These are phyloP conservation scores for Clarias magur DNA, from an alignment of 2,113 vertebrate species.

Conservation along the genomic window DNA sequence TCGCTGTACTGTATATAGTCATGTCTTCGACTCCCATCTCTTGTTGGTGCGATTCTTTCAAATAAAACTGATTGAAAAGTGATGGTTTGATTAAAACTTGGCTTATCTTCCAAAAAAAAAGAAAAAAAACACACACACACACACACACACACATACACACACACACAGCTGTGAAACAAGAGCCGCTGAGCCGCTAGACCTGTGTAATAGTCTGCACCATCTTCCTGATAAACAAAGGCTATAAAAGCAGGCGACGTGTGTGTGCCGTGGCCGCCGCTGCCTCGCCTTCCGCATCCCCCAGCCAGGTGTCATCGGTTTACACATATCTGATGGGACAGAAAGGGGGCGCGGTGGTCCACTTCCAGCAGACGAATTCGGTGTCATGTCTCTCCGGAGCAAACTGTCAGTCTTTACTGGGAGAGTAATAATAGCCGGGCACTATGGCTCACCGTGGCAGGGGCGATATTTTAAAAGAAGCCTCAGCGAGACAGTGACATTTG, in stretches of 20 bases:
- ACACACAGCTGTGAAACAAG: background rate
- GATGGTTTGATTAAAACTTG: conserved; percentile 17
- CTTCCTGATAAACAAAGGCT: conserved; percentile 40
- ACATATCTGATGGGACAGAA: conserved; percentile 64
- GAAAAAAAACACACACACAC: background rate
- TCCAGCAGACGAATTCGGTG: conserved; percentile 69
- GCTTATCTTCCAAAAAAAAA: background rate
- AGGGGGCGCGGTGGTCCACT: conserved; percentile 62
- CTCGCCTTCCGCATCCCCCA: conserved; percentile 52
- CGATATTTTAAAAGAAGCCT: conserved; percentile 70
- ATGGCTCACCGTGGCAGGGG: conserved; percentile 69
- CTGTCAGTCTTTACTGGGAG: conserved; percentile 77
- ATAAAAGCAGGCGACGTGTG: conserved; percentile 31
- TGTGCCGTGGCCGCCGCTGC: conserved; percentile 28
- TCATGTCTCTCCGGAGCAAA: conserved; percentile 70
- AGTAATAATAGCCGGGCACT: conserved; percentile 77
- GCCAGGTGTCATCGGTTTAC: conserved; percentile 53
- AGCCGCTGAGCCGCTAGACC: background rate
- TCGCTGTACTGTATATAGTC: background rate
- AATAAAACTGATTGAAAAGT: conserved; percentile 2
- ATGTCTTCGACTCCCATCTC: background rate
- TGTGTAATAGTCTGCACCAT: conserved; percentile 24
- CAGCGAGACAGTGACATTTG: conserved; percentile 76
- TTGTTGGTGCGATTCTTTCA: background rate
- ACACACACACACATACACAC: too few relatives aligned